A percentile compares a stretch with the other conserved stretches of the same genome.
Conservation (phyloP, 92 coral and sea anemone genomes). For the Virgularia gustaviana region DNA sequence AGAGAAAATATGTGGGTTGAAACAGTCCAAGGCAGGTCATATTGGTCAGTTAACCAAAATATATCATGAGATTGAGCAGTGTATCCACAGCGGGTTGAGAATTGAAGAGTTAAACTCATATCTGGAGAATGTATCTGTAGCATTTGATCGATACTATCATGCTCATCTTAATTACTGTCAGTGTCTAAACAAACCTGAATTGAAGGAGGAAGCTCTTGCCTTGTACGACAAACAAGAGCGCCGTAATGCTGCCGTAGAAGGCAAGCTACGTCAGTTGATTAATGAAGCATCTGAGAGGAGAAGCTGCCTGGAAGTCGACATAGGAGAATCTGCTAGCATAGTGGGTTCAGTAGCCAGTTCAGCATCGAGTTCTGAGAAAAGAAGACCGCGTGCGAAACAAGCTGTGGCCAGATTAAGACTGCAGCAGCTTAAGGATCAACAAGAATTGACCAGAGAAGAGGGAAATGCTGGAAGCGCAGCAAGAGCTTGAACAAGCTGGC, state of each 20-base stretch:
- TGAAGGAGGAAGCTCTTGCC: neutral
- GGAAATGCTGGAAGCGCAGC: constrained; percentile 35
- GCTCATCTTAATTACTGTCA: neutral
- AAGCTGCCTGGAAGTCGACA: neutral
- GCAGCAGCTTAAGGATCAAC: constrained; percentile 34
- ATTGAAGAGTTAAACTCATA: neutral
- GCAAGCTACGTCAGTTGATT: neutral
- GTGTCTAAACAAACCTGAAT: neutral
- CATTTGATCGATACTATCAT: neutral
- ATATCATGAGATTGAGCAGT: neutral
- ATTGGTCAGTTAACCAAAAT: neutral
- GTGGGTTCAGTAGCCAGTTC: constrained; percentile 11
- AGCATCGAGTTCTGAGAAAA: constrained; percentile 21
- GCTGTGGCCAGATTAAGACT: constrained; percentile 32
- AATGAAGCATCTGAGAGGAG: neutral
- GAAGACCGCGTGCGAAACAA: constrained; percentile 29
- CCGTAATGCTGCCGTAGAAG: neutral
- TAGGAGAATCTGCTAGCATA: neutral
- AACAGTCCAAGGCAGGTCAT: neutral
- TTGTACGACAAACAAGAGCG: neutral
- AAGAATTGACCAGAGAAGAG: constrained; percentile 26
- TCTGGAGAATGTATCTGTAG: neutral
- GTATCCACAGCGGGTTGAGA: neutral
- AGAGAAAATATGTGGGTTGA: neutral
- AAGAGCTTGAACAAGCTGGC: constrained; percentile 41